Evolutionary conservation across 2,888 invertebrate species (phyloP).

Genomic region (Luperina testacea): DNA sequence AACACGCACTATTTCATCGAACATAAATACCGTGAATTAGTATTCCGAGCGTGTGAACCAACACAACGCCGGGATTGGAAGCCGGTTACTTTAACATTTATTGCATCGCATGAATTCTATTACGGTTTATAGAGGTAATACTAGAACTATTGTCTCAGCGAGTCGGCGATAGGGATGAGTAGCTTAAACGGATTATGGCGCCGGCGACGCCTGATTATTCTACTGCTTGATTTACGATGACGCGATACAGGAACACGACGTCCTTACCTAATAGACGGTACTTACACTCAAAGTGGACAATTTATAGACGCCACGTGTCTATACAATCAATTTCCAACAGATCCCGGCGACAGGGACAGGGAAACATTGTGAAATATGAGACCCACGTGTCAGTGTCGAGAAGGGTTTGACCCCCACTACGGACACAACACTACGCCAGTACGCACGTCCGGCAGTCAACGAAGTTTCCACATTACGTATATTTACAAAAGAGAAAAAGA

Average conservation of each 20-base stretch:
- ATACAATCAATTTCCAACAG: constrained; percentile 82
- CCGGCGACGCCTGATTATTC: constrained; percentile 86
- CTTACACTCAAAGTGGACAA: constrained; percentile 80
- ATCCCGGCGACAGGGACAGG: constrained; percentile 61
- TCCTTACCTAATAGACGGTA: constrained; percentile 81
- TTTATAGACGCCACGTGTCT: constrained; percentile 83
- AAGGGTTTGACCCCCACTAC: constrained; percentile 70
- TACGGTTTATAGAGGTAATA: constrained; percentile 68
- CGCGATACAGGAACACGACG: constrained; percentile 81
- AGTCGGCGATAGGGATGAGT: constrained; percentile 85
- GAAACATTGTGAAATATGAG: constrained; percentile 84
- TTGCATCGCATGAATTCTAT: constrained; percentile 76
- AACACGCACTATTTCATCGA: constrained; percentile 56
- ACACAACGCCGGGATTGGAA: constrained; percentile 78
- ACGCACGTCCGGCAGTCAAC: constrained; percentile 68
- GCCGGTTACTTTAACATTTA: constrained; percentile 78
- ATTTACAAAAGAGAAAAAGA: constrained; percentile 81
- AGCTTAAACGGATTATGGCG: constrained; percentile 86
- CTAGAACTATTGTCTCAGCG: constrained; percentile 82
- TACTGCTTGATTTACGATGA: constrained; percentile 88
- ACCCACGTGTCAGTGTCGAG: constrained; percentile 80
- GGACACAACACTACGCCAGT: constrained; percentile 66
- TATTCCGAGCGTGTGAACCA: constrained; percentile 78
- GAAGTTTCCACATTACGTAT: constrained; percentile 75
- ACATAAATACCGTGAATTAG: constrained; percentile 65